Base-by-base conservation (phyloP, 2,113 vertebrate species). In the Chloropsis cyanopogon region DNA sequence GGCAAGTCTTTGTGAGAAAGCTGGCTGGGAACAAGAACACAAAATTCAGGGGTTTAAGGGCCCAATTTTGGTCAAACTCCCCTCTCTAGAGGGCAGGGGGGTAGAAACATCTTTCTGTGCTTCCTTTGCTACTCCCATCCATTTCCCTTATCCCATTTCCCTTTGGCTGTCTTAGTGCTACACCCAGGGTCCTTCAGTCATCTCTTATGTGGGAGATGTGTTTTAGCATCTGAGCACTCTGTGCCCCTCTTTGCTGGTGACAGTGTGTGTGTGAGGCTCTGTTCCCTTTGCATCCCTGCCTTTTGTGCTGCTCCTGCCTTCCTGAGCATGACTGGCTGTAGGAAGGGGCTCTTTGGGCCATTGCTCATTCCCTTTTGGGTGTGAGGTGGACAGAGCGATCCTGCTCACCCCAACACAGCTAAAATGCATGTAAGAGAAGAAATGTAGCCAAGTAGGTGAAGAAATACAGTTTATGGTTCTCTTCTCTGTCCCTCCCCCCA, bases 401-500 rank as follows among this genome's bases (percentile, higher is more conserved):
- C 47, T 64, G 46, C 20, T 84, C 6, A 35, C 15, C 22, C 7
- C 5, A 11, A 7, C 16, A 1, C 12, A 73, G 33, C 24, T 83
- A 46, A 86, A 92, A 68, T 21, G 7, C 20, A 5, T 37, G 7
- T 24, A 50, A 60, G 47, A 70, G 42, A 73, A 89, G 50, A 66
- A 82, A 39, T 31, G 35, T 39, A 91, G 59, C 59, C 66, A 79
- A 73, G 69, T 33, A 70, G 42, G 70, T 94, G 26, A 87, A 91
- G 78, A 87, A 95, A 60, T 86, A 80, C 31, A 56, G 37, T 66
- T 95, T 57, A 72, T 86, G n/a, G 20, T 83, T 88, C 52, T 86
- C 12, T 69, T 72, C 44, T 65, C 31, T 7, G 4, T 81, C 56
- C 37, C 15, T 81, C n/a, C 70, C 49, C 82, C n/a, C 35, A 20